phyloP scores from a whole-genome alignment of 2,113 vertebrate species.

The Acinonyx jubatus region DNA sequence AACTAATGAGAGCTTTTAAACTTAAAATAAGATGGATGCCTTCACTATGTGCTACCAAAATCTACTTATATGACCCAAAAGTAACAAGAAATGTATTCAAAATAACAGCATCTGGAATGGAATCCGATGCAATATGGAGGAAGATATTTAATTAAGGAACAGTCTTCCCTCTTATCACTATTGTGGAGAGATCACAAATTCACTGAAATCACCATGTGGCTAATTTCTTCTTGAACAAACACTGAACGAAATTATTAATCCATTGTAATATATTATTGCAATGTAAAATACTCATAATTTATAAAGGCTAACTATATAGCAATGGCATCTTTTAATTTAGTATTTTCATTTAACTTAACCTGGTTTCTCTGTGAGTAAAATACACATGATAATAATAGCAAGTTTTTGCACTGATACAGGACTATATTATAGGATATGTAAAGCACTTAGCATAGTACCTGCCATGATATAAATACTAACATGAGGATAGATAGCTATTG shows the following conservation, averaged over 20 bases:
- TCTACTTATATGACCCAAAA: not conserved
- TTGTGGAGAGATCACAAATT: not conserved
- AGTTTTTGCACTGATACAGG: not conserved
- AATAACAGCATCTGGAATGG: not conserved
- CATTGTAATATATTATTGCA: not conserved
- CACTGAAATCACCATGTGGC: not conserved
- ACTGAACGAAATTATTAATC: not conserved
- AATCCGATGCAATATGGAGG: not conserved
- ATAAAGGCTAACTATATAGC: not conserved
- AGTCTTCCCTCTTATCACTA: not conserved
- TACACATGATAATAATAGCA: not conserved
- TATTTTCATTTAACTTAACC: not conserved
- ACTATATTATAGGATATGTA: not conserved
- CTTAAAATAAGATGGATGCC: slow-evolving; percentile 28
- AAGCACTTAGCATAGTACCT: not conserved
- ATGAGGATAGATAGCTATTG: not conserved
- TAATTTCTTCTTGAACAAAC: not conserved
- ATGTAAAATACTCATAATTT: not conserved
- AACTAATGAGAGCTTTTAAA: not conserved
- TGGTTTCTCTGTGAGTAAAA: not conserved
- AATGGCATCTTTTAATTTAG: not conserved
- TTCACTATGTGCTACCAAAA: not conserved
- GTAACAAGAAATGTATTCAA: not conserved
- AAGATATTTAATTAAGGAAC: not conserved
- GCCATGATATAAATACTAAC: not conserved